Percentiles rank a stretch among this genome's conserved stretches.
These are phyloP conservation scores for Drosophila parvula DNA, from an alignment of 1,140 invertebrate genomes.

Conservation along the genomic window DNA sequence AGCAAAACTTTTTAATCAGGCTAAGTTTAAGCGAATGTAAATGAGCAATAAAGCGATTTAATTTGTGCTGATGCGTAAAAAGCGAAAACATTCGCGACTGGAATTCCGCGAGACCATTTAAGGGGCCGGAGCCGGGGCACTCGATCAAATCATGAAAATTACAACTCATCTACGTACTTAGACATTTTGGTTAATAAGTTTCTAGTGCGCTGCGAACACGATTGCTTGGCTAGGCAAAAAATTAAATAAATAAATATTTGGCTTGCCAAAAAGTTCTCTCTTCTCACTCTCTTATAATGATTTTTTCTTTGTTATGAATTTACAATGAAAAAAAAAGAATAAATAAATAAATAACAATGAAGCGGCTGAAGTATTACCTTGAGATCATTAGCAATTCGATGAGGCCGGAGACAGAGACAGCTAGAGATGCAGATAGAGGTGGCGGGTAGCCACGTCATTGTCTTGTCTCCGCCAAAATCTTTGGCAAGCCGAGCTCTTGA, in stretches of 20 bases:
- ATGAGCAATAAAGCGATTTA: constrained; percentile 43
- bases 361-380: constrained; percentile 51
- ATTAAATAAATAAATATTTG: constrained; percentile 53
- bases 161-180: constrained; percentile 40
- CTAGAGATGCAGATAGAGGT: constrained; percentile 22
- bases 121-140: constrained; percentile 34
- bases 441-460: constrained; percentile 18
- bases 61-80: constrained; percentile 40
- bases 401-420: constrained; percentile 32
- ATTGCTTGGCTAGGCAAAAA: constrained; percentile 44
- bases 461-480: constrained; percentile 34
- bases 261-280: constrained; percentile 41
- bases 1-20: constrained; percentile 32
- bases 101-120: constrained; percentile 32
- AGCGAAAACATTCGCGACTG: constrained; percentile 35
- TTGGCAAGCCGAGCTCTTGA: constrained; percentile 14
- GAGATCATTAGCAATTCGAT: constrained; percentile 52
- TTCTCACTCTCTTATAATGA: not conserved
- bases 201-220: constrained; percentile 40
- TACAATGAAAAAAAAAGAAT: constrained; percentile 42
- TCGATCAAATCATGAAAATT: constrained; percentile 43
- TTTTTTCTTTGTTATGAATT: constrained; percentile 47
- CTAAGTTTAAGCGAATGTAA: constrained; percentile 34
- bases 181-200: constrained; percentile 37
- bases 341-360: constrained; percentile 55